phyloP scores from a whole-genome alignment of 2,888 invertebrate genomes.

The Caenorhabditis macrosperma region DNA sequence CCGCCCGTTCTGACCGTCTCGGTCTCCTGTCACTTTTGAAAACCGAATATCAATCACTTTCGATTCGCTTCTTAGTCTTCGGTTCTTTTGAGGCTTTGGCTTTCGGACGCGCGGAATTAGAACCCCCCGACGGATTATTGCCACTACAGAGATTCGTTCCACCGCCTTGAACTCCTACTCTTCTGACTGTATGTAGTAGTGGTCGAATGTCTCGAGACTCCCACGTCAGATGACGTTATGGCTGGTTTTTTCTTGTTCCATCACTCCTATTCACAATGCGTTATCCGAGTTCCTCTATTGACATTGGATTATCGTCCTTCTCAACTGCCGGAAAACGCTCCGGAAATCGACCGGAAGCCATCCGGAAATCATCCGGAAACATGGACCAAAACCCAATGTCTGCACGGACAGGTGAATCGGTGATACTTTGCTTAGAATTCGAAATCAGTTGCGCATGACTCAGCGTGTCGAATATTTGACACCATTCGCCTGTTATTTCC shows the following conservation, averaged over 20 bases:
- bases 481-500: not conserved
- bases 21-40: conserved; percentile 1
- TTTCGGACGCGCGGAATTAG: not conserved
- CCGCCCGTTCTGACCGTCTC: conserved; percentile 17
- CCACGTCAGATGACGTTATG: not conserved
- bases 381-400: too few species aligned
- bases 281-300: not conserved
- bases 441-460: too few species aligned
- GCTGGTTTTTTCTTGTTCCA: not conserved
- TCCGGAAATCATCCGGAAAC: too few species aligned
- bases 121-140: not conserved
- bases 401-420: too few species aligned
- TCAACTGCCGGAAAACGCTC: too few species aligned
- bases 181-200: not conserved
- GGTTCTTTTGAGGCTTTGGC: conserved; percentile 3
- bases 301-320: not conserved
- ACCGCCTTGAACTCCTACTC: not conserved
- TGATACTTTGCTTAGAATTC: too few species aligned
- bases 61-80: not conserved
- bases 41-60: conserved; percentile 68
- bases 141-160: not conserved
- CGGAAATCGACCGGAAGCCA: too few species aligned
- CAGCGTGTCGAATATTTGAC: not conserved
- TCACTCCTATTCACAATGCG: not conserved
- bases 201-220: not conserved